A percentile compares a stretch with the other conserved stretches of the same genome.
phyloP scores from a whole-genome alignment of 2,888 invertebrate genomes.

The Erynnis tages region DNA sequence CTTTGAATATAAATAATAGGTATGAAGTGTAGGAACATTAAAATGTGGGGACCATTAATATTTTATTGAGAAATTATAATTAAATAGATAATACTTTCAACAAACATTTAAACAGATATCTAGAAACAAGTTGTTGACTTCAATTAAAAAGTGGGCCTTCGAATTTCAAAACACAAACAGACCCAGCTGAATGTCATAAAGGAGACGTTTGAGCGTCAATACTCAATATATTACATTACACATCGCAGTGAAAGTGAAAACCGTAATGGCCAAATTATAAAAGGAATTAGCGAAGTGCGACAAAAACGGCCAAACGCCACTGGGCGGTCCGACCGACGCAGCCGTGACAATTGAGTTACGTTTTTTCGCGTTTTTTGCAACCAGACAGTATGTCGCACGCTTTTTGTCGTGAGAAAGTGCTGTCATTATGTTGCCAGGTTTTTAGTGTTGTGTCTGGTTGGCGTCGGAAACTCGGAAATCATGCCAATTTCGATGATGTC shows the following conservation, averaged over 20 bases:
- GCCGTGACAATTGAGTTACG: conserved; percentile 71
- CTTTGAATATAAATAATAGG: too few relatives aligned
- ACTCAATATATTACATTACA: conserved; percentile 47
- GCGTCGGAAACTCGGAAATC: not conserved
- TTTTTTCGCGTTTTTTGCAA: conserved; percentile 54
- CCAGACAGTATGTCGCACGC: conserved; percentile 42
- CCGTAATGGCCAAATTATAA: conserved; percentile 46
- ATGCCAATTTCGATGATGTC: not conserved
- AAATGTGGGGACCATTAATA: too few relatives aligned
- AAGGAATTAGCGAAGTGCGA: conserved; percentile 32
- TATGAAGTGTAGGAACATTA: too few relatives aligned
- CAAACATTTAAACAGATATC: too few relatives aligned
- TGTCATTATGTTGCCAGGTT: conserved; percentile 59
- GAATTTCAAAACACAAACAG: too few relatives aligned
- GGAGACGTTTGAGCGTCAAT: too few relatives aligned
- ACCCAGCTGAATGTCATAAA: too few relatives aligned
- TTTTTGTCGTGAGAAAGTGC: conserved; percentile 63
- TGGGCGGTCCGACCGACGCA: conserved; percentile 40
- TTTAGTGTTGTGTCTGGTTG: conserved; percentile 40
- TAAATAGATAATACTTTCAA: too few relatives aligned
- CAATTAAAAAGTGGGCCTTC: too few relatives aligned
- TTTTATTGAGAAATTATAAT: too few relatives aligned
- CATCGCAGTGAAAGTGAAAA: conserved; percentile 68
- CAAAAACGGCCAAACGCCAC: conserved; percentile 29
- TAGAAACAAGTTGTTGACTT: too few relatives aligned